Conservation (phyloP, 2,797 vertebrate genomes). For the Enoplosus armatus region DNA sequence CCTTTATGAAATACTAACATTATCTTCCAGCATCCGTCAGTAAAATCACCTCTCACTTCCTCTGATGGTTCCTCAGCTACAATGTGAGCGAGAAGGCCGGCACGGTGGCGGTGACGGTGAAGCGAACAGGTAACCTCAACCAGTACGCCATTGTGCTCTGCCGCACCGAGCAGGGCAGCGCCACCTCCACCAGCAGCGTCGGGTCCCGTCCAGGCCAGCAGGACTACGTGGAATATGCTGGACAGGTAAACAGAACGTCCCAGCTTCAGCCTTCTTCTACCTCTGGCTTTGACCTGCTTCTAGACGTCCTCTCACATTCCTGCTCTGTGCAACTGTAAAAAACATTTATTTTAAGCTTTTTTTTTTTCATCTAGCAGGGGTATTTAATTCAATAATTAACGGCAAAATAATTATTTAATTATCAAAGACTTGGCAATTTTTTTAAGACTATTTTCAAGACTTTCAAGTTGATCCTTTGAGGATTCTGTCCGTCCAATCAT, state of each 20-base stretch:
- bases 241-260: slow-evolving; percentile 87
- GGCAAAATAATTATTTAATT: neutral
- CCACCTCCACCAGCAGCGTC: slow-evolving; percentile 84
- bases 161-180: slow-evolving; percentile 90
- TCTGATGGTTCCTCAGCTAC: slow-evolving; percentile 86
- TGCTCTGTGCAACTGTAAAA: neutral
- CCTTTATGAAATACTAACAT: neutral
- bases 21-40: neutral
- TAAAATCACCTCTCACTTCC: neutral
- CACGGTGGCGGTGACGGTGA: slow-evolving; percentile 89
- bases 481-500: neutral
- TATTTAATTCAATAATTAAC: neutral
- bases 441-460: no score
- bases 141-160: slow-evolving; percentile 96
- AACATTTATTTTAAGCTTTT: no score
- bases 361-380: neutral
- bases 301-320: neutral
- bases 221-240: slow-evolving; percentile 94
- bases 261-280: neutral
- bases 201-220: slow-evolving; percentile 85
- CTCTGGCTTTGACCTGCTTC: neutral
- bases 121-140: slow-evolving; percentile 93
- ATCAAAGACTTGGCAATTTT: no score
- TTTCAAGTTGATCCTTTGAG: no score
- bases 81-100: slow-evolving; percentile 91